These are phyloP conservation scores for Pachyuromys duprasi DNA, from an alignment of 2,797 vertebrate genomes.

Conservation along the genomic window DNA sequence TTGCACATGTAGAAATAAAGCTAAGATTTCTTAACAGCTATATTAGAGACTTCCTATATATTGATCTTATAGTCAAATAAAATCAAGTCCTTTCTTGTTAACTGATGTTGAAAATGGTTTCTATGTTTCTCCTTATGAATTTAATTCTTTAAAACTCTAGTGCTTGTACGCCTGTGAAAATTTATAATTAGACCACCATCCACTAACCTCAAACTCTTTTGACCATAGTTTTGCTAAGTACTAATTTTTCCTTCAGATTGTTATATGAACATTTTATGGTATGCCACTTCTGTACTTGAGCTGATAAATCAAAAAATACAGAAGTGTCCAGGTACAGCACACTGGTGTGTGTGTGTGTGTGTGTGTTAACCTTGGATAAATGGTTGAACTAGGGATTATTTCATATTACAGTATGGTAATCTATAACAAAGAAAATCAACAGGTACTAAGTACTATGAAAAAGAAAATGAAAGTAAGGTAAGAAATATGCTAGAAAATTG, in stretches of 20 bases:
- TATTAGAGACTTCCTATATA: background rate
- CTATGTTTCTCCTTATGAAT: background rate
- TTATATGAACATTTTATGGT: background rate
- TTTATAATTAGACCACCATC: background rate
- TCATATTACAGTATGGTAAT: background rate
- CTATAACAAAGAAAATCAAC: background rate
- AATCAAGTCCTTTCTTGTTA: constrained; percentile 3
- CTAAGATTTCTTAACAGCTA: background rate
- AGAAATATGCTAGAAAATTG: background rate
- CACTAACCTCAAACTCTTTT: background rate
- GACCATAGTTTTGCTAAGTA: background rate
- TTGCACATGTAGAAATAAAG: background rate
- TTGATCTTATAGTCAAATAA: constrained; percentile 40
- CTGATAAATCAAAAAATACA: background rate
- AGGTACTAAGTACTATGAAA: background rate
- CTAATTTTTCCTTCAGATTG: background rate
- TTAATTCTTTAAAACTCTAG: background rate
- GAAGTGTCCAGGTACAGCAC: background rate
- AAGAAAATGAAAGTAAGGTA: background rate
- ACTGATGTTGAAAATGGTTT: background rate
- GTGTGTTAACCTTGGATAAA: background rate
- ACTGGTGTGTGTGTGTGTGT: background rate
- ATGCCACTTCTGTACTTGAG: background rate
- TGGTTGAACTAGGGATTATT: background rate
- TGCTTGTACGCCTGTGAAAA: background rate